phyloP scores from a whole-genome alignment of 2,113 vertebrate species.

The Podiceps cristatus region DNA sequence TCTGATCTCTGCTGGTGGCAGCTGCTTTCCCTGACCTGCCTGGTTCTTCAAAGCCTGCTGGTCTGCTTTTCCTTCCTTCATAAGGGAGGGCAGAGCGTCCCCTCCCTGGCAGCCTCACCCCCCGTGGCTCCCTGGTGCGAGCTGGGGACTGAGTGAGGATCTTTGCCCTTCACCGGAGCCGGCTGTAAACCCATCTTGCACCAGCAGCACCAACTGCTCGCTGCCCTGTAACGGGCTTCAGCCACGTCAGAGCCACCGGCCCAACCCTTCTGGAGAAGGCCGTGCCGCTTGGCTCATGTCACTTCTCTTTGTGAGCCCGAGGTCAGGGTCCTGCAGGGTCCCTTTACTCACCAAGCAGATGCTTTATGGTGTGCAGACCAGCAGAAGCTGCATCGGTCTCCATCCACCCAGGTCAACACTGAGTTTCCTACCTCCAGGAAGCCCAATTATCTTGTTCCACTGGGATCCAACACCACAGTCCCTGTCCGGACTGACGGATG shows the following conservation, averaged over 20 bases:
- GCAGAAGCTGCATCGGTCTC: not conserved
- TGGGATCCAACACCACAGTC: not conserved
- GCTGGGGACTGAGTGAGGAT: not conserved
- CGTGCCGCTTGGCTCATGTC: fast-evolving
- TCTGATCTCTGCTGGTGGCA: not conserved
- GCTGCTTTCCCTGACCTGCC: not conserved
- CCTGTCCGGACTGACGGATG: not conserved
- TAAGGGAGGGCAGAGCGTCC: not conserved
- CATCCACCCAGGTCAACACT: not conserved
- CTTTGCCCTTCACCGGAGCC: not conserved
- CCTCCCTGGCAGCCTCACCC: not conserved
- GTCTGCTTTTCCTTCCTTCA: not conserved
- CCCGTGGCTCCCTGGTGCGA: not conserved
- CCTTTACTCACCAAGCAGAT: not conserved
- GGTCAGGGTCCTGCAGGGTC: not conserved
- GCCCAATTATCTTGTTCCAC: not conserved
- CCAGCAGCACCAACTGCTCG: not conserved
- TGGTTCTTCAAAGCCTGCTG: not conserved
- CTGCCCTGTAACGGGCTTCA: not conserved
- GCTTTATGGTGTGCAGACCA: not conserved
- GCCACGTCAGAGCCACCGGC: not conserved
- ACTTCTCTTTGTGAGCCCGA: fast-evolving
- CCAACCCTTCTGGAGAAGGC: not conserved
- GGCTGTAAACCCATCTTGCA: fast-evolving
- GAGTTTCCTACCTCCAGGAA: not conserved